Evolutionary conservation across 2,797 vertebrate species (phyloP).

Genomic region (Lates japonicus): DNA sequence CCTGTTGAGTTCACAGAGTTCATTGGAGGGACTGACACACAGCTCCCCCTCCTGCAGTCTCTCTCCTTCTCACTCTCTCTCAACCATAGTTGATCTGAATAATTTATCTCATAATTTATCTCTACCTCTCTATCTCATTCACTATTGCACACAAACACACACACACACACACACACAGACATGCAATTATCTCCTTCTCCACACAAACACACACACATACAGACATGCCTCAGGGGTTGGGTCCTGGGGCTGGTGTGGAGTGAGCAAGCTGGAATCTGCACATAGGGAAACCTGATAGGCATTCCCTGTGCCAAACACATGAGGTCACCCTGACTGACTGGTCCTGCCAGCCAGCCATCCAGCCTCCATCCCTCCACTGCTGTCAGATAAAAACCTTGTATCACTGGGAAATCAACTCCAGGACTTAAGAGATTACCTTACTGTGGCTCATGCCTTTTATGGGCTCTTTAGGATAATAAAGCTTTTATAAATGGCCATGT

Average conservation of each 20-base stretch:
- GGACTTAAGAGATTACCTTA: slow-evolving; percentile 45
- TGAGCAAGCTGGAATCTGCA: slow-evolving; percentile 81
- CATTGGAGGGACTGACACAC: slow-evolving; percentile 71
- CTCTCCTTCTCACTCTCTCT: slow-evolving; percentile 35
- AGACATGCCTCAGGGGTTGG: slow-evolving; percentile 58
- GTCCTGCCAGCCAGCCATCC: slow-evolving; percentile 65
- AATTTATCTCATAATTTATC: slow-evolving; percentile 83
- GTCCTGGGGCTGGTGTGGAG: slow-evolving; percentile 74
- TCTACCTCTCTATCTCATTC: slow-evolving; percentile 67
- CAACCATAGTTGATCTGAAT: slow-evolving; percentile 69
- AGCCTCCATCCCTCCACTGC: slow-evolving; percentile 45
- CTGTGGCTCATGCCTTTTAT: slow-evolving; percentile 44
- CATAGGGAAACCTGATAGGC: slow-evolving; percentile 84
- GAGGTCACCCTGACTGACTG: slow-evolving; percentile 85
- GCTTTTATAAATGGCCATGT: slow-evolving; percentile 45
- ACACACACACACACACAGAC: slow-evolving; percentile 10
- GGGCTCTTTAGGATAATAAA: slow-evolving; percentile 46
- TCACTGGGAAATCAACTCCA: slow-evolving; percentile 47
- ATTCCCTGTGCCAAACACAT: slow-evolving; percentile 83
- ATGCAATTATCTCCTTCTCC: slow-evolving; percentile 47
- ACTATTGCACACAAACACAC: slow-evolving; percentile 44
- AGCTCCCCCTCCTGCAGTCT: slow-evolving; percentile 60
- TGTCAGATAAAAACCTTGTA: slow-evolving; percentile 56
- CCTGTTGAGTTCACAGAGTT: slow-evolving; percentile 76
- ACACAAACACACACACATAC: slow-evolving; percentile 40